Conservation (phyloP, 37 sponge, comb jelly and placozoan species). For the Eunapius fragilis region DNA sequence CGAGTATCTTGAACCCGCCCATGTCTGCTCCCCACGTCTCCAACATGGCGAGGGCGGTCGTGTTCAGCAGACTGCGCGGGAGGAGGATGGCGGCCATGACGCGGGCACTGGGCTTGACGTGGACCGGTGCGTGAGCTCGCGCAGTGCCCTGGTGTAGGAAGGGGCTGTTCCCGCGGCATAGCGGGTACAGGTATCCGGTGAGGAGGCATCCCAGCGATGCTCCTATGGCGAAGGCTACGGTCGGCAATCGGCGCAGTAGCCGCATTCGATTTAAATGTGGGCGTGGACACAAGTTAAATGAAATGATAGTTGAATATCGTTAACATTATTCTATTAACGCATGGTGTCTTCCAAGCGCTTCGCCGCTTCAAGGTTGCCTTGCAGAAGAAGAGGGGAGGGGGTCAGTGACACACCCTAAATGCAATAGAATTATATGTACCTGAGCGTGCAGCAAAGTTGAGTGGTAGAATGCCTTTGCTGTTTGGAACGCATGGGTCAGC, state of each 20-base stretch:
- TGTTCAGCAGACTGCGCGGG: conserved; percentile 22
- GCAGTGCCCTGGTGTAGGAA: background rate
- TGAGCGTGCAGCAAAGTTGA: background rate
- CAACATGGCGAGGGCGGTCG: conserved; percentile 59
- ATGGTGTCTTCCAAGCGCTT: background rate
- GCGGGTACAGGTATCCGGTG: background rate
- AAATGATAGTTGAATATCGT: too few relatives aligned
- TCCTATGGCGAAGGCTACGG: background rate
- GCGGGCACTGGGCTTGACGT: background rate
- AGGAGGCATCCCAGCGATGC: background rate
- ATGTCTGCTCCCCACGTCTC: conserved; percentile 69
- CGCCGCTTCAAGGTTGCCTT: background rate
- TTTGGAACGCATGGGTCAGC: background rate
- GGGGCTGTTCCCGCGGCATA: too few relatives aligned
- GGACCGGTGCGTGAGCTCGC: background rate
- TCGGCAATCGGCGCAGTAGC: background rate
- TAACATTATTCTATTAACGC: too few relatives aligned
- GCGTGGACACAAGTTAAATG: too few relatives aligned
- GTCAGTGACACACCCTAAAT: background rate
- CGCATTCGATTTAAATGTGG: background rate
- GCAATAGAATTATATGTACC: background rate
- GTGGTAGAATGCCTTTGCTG: background rate
- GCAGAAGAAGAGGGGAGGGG: conserved; percentile 7
- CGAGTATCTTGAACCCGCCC: conserved; percentile 43
- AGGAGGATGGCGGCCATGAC: background rate